Evolutionary conservation across 2,888 invertebrate genomes (phyloP).

Genomic region (Oligia strigilis): DNA sequence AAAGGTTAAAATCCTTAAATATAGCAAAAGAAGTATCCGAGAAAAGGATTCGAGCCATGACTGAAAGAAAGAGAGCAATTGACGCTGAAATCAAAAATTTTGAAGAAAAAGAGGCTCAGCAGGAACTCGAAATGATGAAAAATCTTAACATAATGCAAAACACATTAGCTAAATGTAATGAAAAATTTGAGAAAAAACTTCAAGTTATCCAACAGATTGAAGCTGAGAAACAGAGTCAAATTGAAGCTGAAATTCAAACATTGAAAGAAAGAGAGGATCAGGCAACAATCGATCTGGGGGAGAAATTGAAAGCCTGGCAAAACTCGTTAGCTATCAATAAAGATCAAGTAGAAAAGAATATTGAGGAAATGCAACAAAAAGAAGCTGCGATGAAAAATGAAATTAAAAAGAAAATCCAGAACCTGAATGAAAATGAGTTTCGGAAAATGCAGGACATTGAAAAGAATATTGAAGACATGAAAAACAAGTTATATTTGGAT

Average conservation of each 20-base stretch:
- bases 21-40: not conserved
- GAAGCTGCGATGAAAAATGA: constrained; percentile 15
- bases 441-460: constrained; percentile 29
- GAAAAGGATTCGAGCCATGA: constrained; percentile 11
- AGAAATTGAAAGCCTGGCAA: constrained; percentile 18
- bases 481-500: constrained; percentile 12
- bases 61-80: constrained; percentile 19
- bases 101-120: not conserved
- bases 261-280: constrained; percentile 23
- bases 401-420: constrained; percentile 19
- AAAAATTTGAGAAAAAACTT: constrained; percentile 17
- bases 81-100: constrained; percentile 25
- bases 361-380: constrained; percentile 2
- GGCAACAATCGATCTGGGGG: constrained; percentile 12
- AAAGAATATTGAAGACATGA: constrained; percentile 27
- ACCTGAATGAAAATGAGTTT: constrained; percentile 12
- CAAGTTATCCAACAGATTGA: constrained; percentile 7
- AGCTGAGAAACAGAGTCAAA: constrained; percentile 2
- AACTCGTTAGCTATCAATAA: constrained; percentile 2
- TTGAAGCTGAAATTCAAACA: constrained; percentile 29
- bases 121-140: not conserved
- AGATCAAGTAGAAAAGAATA: constrained; percentile 24
- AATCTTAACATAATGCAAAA: constrained; percentile 11
- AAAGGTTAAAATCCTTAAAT: constrained; percentile 11
- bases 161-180: not conserved